Conservation (phyloP, 37 sponge, comb jelly and placozoan species). For the Theonella swinhoei region DNA sequence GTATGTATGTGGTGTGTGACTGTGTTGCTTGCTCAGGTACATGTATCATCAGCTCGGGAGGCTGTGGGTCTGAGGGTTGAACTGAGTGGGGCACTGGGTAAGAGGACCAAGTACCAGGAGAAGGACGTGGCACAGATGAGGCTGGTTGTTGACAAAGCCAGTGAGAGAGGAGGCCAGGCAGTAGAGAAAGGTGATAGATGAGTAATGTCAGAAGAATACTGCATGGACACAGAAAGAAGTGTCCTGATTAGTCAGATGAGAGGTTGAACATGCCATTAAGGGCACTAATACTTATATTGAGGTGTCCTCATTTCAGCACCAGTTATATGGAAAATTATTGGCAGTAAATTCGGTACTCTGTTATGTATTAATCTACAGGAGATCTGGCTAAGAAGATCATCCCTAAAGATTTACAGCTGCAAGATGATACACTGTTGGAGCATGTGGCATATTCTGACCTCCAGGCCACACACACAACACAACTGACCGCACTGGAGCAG, state of each 20-base stretch:
- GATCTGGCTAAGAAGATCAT: background rate
- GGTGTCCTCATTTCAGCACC: too few relatives aligned
- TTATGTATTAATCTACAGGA: too few relatives aligned
- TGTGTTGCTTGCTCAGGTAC: background rate
- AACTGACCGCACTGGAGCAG: constrained; percentile 67
- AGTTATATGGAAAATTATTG: too few relatives aligned
- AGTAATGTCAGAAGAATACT: background rate
- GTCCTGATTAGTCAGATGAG: too few relatives aligned
- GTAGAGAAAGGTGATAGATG: background rate
- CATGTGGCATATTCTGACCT: constrained; percentile 49
- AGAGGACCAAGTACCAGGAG: constrained; percentile 87
- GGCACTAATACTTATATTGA: too few relatives aligned
- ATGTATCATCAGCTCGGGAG: background rate
- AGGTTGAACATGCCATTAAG: too few relatives aligned
- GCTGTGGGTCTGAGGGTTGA: background rate
- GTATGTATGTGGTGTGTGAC: too few relatives aligned
- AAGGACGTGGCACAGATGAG: constrained; percentile 77
- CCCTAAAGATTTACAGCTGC: constrained; percentile 59
- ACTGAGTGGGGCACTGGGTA: constrained; percentile 78
- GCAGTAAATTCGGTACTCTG: too few relatives aligned
- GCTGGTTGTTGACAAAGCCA: constrained; percentile 35
- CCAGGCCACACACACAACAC: background rate
- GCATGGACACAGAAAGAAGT: background rate
- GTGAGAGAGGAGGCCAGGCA: background rate
- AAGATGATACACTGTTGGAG: constrained; percentile 83